Percentiles rank a stretch among this genome's conserved stretches.
These are phyloP conservation scores for Lamprologus speciosus DNA, from an alignment of 2,113 vertebrate species.

Conservation along the genomic window DNA sequence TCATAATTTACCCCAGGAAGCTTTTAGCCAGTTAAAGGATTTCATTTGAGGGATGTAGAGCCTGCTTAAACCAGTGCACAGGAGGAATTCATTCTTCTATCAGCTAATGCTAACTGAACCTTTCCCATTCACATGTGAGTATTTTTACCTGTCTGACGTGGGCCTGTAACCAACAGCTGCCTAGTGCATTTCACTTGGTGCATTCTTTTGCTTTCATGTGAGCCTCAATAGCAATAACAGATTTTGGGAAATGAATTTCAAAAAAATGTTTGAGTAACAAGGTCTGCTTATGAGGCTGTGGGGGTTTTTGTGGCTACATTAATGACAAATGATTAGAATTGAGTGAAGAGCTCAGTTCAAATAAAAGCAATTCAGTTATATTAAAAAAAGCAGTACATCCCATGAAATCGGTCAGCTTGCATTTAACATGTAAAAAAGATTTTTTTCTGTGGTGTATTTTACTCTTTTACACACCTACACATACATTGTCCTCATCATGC, in stretches of 20 bases:
- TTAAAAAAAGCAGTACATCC: neutral
- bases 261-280: neutral
- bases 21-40: slow-evolving; percentile 2
- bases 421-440: neutral
- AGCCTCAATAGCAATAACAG: neutral
- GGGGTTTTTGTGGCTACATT: neutral
- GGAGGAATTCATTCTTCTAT: neutral
- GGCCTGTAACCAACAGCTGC: neutral
- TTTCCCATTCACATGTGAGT: neutral
- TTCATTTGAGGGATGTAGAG: neutral
- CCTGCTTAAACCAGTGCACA: neutral
- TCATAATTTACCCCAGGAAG: slow-evolving; percentile 24
- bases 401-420: neutral
- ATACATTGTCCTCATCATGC: neutral
- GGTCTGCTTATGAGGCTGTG: neutral
- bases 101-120: neutral
- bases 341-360: neutral
- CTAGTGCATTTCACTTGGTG: neutral
- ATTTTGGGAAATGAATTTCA: neutral
- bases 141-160: neutral
- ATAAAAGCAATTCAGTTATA: neutral
- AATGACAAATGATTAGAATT: neutral
- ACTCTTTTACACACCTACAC: neutral
- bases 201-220: neutral
- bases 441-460: neutral